Conservation (phyloP, 2,113 vertebrate species). For the Pygoscelis antarcticus region DNA sequence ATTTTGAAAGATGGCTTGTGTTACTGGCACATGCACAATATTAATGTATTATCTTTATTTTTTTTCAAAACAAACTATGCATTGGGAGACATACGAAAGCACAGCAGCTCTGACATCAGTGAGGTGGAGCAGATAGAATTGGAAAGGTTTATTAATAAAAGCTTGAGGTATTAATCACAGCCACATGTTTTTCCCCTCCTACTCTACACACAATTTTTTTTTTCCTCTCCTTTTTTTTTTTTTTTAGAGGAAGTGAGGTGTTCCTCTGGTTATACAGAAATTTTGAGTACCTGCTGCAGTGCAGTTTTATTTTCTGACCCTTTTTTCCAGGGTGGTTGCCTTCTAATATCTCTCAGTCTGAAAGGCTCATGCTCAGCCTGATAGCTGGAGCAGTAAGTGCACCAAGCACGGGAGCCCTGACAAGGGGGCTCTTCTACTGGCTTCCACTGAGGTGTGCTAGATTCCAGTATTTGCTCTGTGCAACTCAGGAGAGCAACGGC, state of each 20-base stretch:
- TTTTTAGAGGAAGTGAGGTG: neutral
- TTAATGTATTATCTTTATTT: neutral
- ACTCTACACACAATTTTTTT: neutral
- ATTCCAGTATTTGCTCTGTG: constrained; percentile 58
- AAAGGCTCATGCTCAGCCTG: neutral
- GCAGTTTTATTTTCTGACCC: neutral
- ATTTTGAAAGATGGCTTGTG: neutral
- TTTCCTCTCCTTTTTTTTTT: neutral
- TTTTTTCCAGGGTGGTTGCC: neutral
- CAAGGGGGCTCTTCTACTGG: constrained; percentile 54
- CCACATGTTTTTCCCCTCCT: neutral
- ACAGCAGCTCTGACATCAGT: neutral
- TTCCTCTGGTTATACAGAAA: neutral
- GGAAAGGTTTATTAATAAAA: neutral
- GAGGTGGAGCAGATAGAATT: neutral
- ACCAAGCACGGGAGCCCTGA: neutral
- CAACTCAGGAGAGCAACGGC: neutral
- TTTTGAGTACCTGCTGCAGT: neutral
- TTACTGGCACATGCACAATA: neutral
- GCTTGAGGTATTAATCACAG: neutral
- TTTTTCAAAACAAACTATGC: neutral
- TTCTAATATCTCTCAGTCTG: neutral
- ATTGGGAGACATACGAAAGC: neutral
- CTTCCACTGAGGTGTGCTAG: constrained; percentile 72
- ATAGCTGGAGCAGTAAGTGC: neutral